phyloP scores from a whole-genome alignment of 2,888 invertebrate genomes.

The Hesperia comma region DNA sequence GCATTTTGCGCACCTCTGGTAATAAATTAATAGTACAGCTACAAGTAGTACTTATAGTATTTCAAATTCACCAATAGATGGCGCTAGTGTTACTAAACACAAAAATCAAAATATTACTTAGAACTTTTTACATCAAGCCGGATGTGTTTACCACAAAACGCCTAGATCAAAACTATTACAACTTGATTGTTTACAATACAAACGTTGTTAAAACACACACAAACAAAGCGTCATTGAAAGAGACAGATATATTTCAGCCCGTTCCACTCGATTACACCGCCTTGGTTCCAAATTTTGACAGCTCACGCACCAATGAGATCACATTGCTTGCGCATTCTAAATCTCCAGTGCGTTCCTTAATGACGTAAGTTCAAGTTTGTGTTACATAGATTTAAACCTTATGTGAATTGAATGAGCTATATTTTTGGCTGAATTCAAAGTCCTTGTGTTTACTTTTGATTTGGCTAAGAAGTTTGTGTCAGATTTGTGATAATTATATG shows the following conservation, averaged over 20 bases:
- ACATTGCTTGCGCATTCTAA: constrained; percentile 32
- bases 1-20: too few relatives aligned
- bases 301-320: constrained; percentile 63
- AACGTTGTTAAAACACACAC: constrained; percentile 15
- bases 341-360: not conserved
- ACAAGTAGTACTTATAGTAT: too few relatives aligned
- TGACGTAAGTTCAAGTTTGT: not conserved
- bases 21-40: too few relatives aligned
- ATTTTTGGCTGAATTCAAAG: not conserved
- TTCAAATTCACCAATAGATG: not conserved
- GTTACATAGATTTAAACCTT: constrained; percentile 28
- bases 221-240: constrained; percentile 48
- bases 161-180: not conserved
- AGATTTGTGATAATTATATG: constrained; percentile 36
- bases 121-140: not conserved
- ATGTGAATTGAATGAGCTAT: not conserved
- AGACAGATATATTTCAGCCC: constrained; percentile 57
- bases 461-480: constrained; percentile 12
- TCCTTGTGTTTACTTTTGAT: not conserved
- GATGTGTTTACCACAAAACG: too few relatives aligned
- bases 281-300: constrained; percentile 75
- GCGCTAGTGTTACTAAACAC: not conserved
- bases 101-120: not conserved
- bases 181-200: constrained; percentile 15
- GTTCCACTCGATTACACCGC: constrained; percentile 71